phyloP scores from a whole-genome alignment of 2,797 vertebrate genomes.

The Acanthopagrus latus region DNA sequence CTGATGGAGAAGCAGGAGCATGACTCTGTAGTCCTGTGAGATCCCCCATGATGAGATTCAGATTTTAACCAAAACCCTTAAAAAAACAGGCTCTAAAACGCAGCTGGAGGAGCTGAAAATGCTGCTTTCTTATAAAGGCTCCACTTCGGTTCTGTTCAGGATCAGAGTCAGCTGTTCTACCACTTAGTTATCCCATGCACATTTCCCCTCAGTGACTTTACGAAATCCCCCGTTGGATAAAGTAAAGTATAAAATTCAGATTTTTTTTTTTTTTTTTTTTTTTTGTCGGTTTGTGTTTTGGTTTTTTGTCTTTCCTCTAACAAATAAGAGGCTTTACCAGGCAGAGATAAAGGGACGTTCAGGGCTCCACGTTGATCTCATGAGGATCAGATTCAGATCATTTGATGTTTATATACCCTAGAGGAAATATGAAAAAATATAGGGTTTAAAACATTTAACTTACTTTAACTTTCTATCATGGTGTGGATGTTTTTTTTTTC shows the following conservation, averaged over 20 bases:
- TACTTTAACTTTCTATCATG: slow-evolving; percentile 1
- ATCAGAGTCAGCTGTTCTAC: background rate
- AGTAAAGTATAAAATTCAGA: background rate
- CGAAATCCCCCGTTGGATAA: too few relatives aligned
- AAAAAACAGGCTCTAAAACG: background rate
- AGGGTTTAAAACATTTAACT: background rate
- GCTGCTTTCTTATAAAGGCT: background rate
- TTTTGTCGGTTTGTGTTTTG: background rate
- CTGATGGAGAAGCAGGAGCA: slow-evolving; percentile 12
- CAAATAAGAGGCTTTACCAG: too few relatives aligned
- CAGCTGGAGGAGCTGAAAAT: background rate
- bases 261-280: background rate
- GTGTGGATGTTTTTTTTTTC: background rate
- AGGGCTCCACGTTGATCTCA: background rate
- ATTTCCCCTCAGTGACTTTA: too few relatives aligned
- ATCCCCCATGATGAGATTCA: background rate
- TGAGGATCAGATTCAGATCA: background rate
- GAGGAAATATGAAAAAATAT: background rate
- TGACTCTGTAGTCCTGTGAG: slow-evolving; percentile 23
- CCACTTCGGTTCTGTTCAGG: background rate
- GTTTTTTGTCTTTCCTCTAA: background rate
- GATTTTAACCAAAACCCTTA: background rate
- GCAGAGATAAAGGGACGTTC: background rate
- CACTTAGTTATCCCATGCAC: too few relatives aligned
- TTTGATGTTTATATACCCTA: background rate